Evolutionary conservation across 1,140 invertebrate species (phyloP), one percentile per base, ranked within the genome.

Genomic region (Bilobella aurantiaca): DNA sequence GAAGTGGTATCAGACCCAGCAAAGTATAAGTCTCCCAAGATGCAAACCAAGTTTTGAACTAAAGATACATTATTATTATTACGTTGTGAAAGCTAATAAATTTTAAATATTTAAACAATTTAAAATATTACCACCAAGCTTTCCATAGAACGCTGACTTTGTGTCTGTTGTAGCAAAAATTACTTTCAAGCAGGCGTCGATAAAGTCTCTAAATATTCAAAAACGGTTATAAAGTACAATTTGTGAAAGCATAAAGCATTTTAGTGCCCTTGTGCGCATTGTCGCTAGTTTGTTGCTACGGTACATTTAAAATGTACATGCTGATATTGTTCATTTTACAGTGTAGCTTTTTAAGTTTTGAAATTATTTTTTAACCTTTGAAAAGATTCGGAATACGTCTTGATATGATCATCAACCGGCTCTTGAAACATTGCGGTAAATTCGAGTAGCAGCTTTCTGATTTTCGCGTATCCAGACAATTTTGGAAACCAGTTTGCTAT

Each of bases 191-290:
- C 60, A 68, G 1, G 64, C 53, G 29, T 68, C 66, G 8, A 59
- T 68, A 49, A 68, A 68, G 30, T 68, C 66, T 2, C 57, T 58
- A 3, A 29, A n/a, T n/a, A n/a, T n/a, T n/a, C n/a, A n/a, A n/a
- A n/a, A n/a, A n/a, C n/a, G n/a, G n/a, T n/a, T n/a, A n/a, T n/a
- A n/a, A n/a, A n/a, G n/a, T n/a, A n/a, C n/a, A n/a, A n/a, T n/a
- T n/a, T n/a, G n/a, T n/a, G n/a, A n/a, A n/a, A n/a, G n/a, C n/a
- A n/a, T n/a, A n/a, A n/a, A n/a, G n/a, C n/a, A n/a, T n/a, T n/a
- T n/a, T n/a, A n/a, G n/a, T n/a, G n/a, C n/a, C n/a, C n/a, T n/a
- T n/a, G n/a, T n/a, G n/a, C n/a, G n/a, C n/a, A n/a, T n/a, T n/a
- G n/a, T n/a, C n/a, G n/a, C n/a, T n/a, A n/a, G n/a, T n/a, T n/a